Conservation (phyloP, 92 coral and sea anemone genomes). For the Diadumene lineata region DNA sequence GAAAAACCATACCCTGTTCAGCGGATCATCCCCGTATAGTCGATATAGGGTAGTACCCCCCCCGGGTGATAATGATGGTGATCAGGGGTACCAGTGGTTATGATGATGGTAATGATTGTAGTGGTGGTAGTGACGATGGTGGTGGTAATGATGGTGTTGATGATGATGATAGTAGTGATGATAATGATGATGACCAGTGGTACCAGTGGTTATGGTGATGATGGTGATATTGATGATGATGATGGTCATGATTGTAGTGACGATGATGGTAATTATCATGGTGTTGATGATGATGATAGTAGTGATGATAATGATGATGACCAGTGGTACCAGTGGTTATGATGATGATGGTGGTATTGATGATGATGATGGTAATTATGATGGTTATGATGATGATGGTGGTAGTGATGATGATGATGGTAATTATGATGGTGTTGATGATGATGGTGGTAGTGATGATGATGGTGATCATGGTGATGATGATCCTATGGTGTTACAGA, state of each 20-base stretch:
- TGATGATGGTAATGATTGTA: neutral
- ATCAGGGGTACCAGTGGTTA: neutral
- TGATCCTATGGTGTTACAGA: constrained; percentile 20
- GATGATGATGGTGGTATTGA: too few species aligned
- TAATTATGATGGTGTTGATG: too few species aligned
- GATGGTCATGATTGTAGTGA: neutral
- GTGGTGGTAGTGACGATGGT: constrained; percentile 24
- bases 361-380: neutral
- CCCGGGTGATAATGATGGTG: neutral
- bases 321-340: neutral
- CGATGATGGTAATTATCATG: neutral
- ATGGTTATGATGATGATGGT: neutral
- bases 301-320: neutral
- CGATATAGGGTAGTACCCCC: too few species aligned
- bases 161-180: neutral
- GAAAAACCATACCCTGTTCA: too few species aligned
- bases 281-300: neutral
- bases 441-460: neutral
- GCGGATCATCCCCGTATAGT: too few species aligned
- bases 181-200: neutral
- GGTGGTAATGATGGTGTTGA: neutral
- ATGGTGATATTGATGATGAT: neutral
- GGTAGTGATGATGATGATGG: neutral
- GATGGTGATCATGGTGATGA: neutral
- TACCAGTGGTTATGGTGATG: neutral